phyloP scores from a whole-genome alignment of 2,113 vertebrate genomes.

The Sardina pilchardus region DNA sequence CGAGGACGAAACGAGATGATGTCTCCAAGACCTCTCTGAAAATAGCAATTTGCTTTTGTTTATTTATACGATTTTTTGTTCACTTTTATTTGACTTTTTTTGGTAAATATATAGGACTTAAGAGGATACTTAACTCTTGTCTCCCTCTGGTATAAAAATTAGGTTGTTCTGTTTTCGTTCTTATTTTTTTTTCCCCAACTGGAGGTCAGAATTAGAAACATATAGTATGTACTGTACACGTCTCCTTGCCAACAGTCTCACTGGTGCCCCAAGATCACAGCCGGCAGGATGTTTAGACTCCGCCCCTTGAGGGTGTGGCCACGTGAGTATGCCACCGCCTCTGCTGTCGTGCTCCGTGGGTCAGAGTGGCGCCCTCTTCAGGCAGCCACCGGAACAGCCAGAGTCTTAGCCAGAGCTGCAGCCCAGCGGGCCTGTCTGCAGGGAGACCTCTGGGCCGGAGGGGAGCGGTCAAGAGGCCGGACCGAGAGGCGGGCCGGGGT shows the following conservation, averaged over 20 bases:
- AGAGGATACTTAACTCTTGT: constrained; percentile 67
- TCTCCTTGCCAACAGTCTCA: constrained; percentile 49
- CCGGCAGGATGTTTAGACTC: constrained; percentile 10
- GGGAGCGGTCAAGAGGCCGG: neutral
- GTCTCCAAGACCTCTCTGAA: constrained; percentile 26
- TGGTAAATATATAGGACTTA: constrained; percentile 70
- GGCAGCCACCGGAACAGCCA: neutral
- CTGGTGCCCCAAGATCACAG: constrained; percentile 36
- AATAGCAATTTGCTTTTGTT: constrained; percentile 29
- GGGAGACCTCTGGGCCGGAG: neutral
- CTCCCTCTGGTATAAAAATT: constrained; percentile 70
- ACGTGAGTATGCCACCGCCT: neutral
- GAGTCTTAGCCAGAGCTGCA: neutral
- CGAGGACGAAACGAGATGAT: constrained; percentile 38
- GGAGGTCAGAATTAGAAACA: constrained; percentile 61
- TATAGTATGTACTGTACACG: constrained; percentile 68
- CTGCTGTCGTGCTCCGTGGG: neutral
- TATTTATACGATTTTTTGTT: constrained; percentile 24
- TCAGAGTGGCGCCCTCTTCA: constrained; percentile 29
- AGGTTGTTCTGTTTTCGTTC: constrained; percentile 71
- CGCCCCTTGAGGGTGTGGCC: neutral
- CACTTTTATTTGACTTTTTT: constrained; percentile 55
- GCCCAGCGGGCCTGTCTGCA: neutral
- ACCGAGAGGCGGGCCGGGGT: constrained; percentile 11
- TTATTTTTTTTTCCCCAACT: constrained; percentile 60